Evolutionary conservation across 2,888 invertebrate species (phyloP), one percentile per base, ranked within the genome.

Genomic region (Poecilus cupreus): DNA sequence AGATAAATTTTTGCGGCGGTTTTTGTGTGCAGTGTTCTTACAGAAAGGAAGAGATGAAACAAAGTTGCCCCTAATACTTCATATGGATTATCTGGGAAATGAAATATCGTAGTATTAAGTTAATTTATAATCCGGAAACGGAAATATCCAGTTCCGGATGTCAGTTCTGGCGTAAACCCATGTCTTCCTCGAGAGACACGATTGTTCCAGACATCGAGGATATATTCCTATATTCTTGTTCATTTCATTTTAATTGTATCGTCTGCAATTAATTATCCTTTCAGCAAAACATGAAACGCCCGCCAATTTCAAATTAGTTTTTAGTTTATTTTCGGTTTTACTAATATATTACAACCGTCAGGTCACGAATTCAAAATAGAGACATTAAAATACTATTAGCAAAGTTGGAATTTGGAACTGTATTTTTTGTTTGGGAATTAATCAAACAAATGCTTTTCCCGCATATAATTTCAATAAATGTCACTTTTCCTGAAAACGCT

Each of bases 81-180:
- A 54, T 54, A 54, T 54, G 54, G 18, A 18, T 54, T 54, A 54
- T 54, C 54, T 54, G 10, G 54, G 1, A 49, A 18, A 54, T 54
- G 54, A 68, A 68, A 68, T 68, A 32, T 68, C 75, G 26, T 11
- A 26, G 51, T 26, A 75, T 75, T 49, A 51, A 32, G 26, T 32
- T 75, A 75, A 75, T 75, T 13, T 51, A 75, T 75, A 51, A 75
- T 51, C 75, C 75, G 75, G 54, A 51, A 51, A 24, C 18, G 49
- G 22, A 75, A 51, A 75, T 75, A 51, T 75, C 75, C 54, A 26
- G 49, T 51, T 39, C 54, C 75, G 75, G 75, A 75, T 75, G 75
- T 75, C 75, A 51, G 75, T 54, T 54, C 18, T 54, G 54, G 54
- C 54, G 54, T 54, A 22, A 54, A 54, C 22, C 54, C 22, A 54